Evolutionary conservation across 2,888 invertebrate genomes (phyloP).

Genomic region (Pantelozetes paolii): DNA sequence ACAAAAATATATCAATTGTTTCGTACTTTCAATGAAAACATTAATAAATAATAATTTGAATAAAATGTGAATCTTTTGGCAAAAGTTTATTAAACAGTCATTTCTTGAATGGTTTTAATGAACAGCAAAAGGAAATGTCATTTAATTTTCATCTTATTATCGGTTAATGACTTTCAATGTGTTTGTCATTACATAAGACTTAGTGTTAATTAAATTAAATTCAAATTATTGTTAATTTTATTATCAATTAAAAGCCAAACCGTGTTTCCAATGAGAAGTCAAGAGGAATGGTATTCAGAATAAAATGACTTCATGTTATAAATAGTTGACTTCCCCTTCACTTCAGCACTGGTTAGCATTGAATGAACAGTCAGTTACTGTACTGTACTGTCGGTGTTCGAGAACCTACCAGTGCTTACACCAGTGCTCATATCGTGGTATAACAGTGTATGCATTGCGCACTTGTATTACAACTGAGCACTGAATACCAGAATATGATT

Average conservation of each 20-base stretch:
- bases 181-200: background rate
- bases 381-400: background rate
- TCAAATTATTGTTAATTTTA: background rate
- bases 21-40: no score
- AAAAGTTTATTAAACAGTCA: no score
- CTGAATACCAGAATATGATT: slow-evolving; percentile 9
- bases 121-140: background rate
- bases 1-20: no score
- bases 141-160: background rate
- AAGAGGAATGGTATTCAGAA: background rate
- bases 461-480: background rate
- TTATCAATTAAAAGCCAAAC: background rate
- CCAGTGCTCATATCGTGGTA: background rate
- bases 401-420: background rate
- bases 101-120: background rate
- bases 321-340: background rate
- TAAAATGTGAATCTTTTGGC: no score
- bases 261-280: background rate
- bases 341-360: background rate
- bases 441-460: no score
- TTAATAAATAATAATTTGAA: no score
- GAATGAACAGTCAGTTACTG: background rate
- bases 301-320: background rate
- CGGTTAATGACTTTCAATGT: background rate
- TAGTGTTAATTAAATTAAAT: background rate